These are phyloP conservation scores for Cataglyphis albicans DNA, from an alignment of 2,888 invertebrate species.

Conservation along the genomic window DNA sequence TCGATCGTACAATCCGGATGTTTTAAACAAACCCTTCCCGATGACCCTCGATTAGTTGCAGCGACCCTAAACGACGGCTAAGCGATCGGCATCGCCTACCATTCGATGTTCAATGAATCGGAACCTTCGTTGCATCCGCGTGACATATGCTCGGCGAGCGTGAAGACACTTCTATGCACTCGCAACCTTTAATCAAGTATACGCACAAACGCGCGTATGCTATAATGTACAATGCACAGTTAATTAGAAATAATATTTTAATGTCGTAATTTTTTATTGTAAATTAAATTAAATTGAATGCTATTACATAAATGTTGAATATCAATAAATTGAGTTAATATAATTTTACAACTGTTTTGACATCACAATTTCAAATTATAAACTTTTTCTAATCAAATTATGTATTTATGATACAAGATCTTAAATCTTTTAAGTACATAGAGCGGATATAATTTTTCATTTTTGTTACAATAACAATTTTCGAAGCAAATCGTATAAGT, in stretches of 20 bases:
- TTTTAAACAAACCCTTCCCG: constrained; percentile 63
- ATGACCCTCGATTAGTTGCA: constrained; percentile 64
- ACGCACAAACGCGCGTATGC: constrained; percentile 13
- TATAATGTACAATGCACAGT: background rate
- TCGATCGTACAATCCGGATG: constrained; percentile 28
- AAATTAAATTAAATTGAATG: background rate
- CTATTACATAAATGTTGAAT: background rate
- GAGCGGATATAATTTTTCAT: background rate
- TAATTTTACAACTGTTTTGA: background rate
- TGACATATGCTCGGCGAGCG: constrained; percentile 77
- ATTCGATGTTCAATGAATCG: constrained; percentile 75
- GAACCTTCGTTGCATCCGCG: constrained; percentile 74
- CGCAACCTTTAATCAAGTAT: constrained; percentile 33
- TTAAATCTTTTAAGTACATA: background rate
- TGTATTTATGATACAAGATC: no score
- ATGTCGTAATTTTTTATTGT: background rate
- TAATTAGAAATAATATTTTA: constrained; percentile 42
- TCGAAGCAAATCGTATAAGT: background rate
- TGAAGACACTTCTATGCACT: constrained; percentile 66
- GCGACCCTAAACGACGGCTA: constrained; percentile 69
- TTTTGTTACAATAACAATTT: constrained; percentile 3
- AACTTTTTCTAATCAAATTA: background rate
- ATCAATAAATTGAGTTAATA: background rate
- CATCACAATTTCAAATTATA: background rate
- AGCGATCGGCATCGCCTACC: constrained; percentile 67